phyloP scores from a whole-genome alignment of 2,888 invertebrate species.

The Sicus ferrugineus region DNA sequence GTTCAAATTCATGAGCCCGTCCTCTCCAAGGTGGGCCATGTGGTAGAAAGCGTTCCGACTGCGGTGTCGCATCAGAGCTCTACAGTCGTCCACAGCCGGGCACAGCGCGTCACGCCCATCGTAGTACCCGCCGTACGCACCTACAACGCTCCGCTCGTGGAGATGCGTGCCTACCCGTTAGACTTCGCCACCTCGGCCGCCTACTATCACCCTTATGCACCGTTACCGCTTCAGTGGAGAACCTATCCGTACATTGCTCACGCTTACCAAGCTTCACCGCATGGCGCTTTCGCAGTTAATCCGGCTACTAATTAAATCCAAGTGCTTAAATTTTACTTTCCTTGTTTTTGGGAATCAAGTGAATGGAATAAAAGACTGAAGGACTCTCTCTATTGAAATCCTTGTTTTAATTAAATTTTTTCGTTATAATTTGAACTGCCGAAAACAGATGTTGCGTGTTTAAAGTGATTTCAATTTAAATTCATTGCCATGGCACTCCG shows the following conservation, averaged over 20 bases:
- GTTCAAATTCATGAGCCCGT: conserved; percentile 48
- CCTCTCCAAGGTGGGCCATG: conserved; percentile 30
- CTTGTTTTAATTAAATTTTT: no score
- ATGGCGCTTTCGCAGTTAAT: no score
- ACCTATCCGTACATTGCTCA: neutral
- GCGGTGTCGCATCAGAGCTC: conserved; percentile 66
- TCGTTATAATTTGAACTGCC: no score
- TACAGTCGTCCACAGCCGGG: conserved; percentile 64
- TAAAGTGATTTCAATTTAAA: no score
- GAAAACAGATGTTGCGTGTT: no score
- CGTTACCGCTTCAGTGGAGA: neutral
- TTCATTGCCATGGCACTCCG: no score
- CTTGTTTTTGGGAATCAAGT: no score
- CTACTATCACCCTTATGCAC: conserved; percentile 3
- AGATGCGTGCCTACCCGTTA: neutral
- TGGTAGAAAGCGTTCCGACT: conserved; percentile 48
- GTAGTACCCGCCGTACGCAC: conserved; percentile 47
- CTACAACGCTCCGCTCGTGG: conserved; percentile 26
- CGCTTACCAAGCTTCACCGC: no score
- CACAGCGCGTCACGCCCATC: conserved; percentile 55
- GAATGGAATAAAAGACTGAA: no score
- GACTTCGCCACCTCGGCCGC: neutral
- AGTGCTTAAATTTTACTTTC: no score
- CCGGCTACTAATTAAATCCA: no score
- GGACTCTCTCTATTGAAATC: no score